These are phyloP conservation scores for Furcifer pardalis DNA, from an alignment of 2,797 vertebrate species.

Conservation along the genomic window DNA sequence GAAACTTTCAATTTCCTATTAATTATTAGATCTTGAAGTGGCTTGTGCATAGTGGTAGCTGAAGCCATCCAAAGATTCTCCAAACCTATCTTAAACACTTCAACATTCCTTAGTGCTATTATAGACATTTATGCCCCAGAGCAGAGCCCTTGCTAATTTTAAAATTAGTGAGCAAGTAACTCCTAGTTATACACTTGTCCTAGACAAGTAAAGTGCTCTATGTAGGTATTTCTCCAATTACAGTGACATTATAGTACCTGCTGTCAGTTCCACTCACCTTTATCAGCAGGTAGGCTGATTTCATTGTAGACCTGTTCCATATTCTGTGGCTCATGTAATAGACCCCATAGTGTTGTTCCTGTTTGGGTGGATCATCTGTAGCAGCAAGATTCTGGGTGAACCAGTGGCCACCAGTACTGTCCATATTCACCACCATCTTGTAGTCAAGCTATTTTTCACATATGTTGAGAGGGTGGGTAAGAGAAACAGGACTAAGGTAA, in stretches of 20 bases:
- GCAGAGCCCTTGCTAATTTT: no score
- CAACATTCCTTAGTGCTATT: no score
- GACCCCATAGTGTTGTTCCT: slow-evolving; percentile 90
- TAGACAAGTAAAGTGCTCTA: no score
- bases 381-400: slow-evolving; percentile 82
- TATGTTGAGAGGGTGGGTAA: slow-evolving; percentile 78
- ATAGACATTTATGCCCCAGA: no score
- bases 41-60: no score
- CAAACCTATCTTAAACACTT: neutral
- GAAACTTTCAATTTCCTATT: no score
- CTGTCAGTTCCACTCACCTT: slow-evolving; percentile 79
- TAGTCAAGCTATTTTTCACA: slow-evolving; percentile 80
- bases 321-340: slow-evolving; percentile 81
- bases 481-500: neutral
- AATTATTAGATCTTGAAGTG: no score
- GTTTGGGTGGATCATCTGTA: slow-evolving; percentile 81
- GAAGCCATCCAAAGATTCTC: neutral
- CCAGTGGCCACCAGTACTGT: slow-evolving; percentile 80
- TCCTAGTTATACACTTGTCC: no score
- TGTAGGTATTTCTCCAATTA: neutral
- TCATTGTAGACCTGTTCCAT: slow-evolving; percentile 92
- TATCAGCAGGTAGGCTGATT: slow-evolving; percentile 84
- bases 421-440: slow-evolving; percentile 77
- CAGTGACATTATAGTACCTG: neutral
- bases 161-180: no score